Conservation (phyloP, 2,797 vertebrate species). For the Betta splendens region DNA sequence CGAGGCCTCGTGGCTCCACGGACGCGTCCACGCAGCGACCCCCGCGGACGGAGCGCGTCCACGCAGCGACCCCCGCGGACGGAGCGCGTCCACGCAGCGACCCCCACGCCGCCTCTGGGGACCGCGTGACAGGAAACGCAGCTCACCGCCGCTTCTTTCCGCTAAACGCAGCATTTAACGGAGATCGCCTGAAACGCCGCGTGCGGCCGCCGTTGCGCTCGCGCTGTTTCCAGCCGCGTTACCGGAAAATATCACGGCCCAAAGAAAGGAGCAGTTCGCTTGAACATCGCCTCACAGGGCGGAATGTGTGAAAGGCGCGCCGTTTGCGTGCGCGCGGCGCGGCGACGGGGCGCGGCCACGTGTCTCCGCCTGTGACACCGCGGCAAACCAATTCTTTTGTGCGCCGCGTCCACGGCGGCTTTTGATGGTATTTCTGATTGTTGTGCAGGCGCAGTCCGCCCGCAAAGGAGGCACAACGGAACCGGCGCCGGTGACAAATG, state of each 20-base stretch:
- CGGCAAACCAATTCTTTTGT: slow-evolving; percentile 53
- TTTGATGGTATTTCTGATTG: slow-evolving; percentile 66
- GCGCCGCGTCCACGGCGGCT: slow-evolving; percentile 44
- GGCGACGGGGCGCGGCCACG: slow-evolving; percentile 37
- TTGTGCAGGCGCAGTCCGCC: slow-evolving; percentile 52
- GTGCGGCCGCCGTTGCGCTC: slow-evolving; percentile 31
- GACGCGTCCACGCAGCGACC: too few relatives aligned
- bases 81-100: too few relatives aligned
- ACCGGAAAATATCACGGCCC: slow-evolving; percentile 38
- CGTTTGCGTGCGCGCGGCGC: slow-evolving; percentile 44
- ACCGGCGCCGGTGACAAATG: slow-evolving; percentile 60
- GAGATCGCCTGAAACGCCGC: slow-evolving; percentile 30
- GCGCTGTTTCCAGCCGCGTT: slow-evolving; percentile 22
- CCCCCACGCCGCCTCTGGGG: too few relatives aligned
- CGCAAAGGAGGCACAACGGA: slow-evolving; percentile 54
- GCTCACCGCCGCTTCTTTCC: slow-evolving; percentile 1
- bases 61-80: too few relatives aligned
- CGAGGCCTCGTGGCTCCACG: too few relatives aligned
- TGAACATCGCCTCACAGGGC: slow-evolving; percentile 57
- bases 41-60: too few relatives aligned
- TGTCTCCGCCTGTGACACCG: slow-evolving; percentile 19
- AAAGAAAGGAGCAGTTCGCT: too few relatives aligned
- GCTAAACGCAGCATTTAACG: slow-evolving; percentile 20
- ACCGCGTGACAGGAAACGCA: not conserved
- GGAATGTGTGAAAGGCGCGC: slow-evolving; percentile 39